A percentile compares a stretch with the other conserved stretches of the same genome.
phyloP scores from a whole-genome alignment of 2,888 invertebrate genomes.

The Drosophila koepferae region DNA sequence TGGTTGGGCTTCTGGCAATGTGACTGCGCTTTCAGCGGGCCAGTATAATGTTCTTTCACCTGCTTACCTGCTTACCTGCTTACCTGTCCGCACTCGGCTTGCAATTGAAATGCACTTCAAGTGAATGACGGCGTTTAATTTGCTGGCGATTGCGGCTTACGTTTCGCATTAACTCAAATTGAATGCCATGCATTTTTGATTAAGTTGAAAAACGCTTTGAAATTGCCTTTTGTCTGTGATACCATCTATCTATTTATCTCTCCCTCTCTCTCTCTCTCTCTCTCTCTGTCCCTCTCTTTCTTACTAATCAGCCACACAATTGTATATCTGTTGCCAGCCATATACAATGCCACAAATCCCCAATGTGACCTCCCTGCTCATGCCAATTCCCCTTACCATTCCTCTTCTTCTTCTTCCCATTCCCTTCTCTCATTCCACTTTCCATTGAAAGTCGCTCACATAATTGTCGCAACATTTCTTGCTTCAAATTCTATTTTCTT shows the following conservation, averaged over 20 bases:
- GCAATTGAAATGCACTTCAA: slow-evolving; percentile 52
- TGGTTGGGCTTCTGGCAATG: slow-evolving; percentile 68
- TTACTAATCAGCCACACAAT: slow-evolving; percentile 20
- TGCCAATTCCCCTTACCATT: not conserved
- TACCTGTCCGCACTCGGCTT: not conserved
- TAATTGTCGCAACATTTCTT: slow-evolving; percentile 40
- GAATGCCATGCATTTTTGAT: slow-evolving; percentile 69
- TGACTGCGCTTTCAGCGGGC: slow-evolving; percentile 2
- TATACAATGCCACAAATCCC: slow-evolving; percentile 23
- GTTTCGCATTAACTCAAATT: slow-evolving; percentile 50
- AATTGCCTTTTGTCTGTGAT: slow-evolving; percentile 19
- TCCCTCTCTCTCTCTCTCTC: no score
- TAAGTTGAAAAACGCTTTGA: slow-evolving; percentile 36
- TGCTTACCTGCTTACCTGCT: slow-evolving; percentile 14
- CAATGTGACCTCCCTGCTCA: not conserved
- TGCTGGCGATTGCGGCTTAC: slow-evolving; percentile 54
- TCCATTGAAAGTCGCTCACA: slow-evolving; percentile 1
- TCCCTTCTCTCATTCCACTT: no score
- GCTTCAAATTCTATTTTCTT: slow-evolving; percentile 34
- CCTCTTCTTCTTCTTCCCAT: no score
- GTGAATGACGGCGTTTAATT: slow-evolving; percentile 52
- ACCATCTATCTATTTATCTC: not conserved
- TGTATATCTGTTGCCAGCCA: not conserved
- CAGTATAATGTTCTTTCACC: slow-evolving; percentile 32
- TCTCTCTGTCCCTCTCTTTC: not conserved